Conservation (phyloP, 1,140 invertebrate genomes). For the Tetranychus urticae region DNA sequence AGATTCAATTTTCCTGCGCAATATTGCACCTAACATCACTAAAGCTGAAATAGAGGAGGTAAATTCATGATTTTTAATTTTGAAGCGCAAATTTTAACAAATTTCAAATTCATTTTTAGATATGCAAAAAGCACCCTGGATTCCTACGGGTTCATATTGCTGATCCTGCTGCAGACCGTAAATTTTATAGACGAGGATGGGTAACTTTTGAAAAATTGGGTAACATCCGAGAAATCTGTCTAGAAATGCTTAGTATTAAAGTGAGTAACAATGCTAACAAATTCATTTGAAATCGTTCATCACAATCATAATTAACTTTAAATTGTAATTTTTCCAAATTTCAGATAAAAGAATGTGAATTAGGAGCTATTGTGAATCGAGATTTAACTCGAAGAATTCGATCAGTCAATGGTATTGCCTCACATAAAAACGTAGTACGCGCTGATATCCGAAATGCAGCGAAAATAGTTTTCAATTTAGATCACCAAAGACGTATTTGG, state of each 20-base stretch:
- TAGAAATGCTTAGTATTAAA: conserved; percentile 57
- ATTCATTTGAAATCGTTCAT: not conserved
- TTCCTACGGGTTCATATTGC: conserved; percentile 88
- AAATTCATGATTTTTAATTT: conserved; percentile 8
- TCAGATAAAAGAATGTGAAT: conserved; percentile 50
- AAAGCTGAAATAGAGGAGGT: conserved; percentile 78
- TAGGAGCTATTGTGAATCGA: conserved; percentile 78
- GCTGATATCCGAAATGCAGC: conserved; percentile 81
- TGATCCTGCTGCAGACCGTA: conserved; percentile 78
- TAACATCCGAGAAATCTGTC: conserved; percentile 98
- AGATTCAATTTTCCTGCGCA: conserved; percentile 83
- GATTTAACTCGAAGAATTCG: conserved; percentile 77
- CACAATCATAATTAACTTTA: not conserved
- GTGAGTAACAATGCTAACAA: conserved; percentile 53
- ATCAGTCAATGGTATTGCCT: conserved; percentile 70
- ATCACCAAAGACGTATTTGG: conserved; percentile 62
- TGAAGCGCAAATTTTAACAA: conserved; percentile 16
- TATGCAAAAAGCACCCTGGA: conserved; percentile 81
- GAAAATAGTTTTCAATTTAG: conserved; percentile 80
- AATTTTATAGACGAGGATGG: conserved; percentile 91
- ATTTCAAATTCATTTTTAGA: conserved; percentile 19
- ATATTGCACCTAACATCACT: conserved; percentile 80
- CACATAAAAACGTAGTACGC: conserved; percentile 65
- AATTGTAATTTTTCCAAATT: not conserved
- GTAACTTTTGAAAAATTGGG: conserved; percentile 89